Percentiles rank a stretch among this genome's conserved stretches.
phyloP scores from a whole-genome alignment of 2,888 invertebrate species.

The Hemistola chrysoprasaria region DNA sequence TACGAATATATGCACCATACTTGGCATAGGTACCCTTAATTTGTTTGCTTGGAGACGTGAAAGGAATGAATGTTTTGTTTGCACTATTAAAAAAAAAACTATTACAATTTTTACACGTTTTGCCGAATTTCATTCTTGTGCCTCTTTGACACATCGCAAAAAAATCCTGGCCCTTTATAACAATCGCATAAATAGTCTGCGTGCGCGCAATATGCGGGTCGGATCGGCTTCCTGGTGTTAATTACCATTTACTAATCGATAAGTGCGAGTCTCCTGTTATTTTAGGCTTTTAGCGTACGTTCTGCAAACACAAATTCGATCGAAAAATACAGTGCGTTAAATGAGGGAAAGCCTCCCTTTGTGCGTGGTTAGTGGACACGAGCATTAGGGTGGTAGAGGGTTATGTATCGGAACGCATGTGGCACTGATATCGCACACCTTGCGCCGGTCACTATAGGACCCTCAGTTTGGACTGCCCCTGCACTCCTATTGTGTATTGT shows the following conservation, averaged over 20 bases:
- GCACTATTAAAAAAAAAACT: no score
- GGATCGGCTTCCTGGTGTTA: conserved; percentile 48
- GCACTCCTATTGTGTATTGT: no score
- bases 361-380: conserved; percentile 47
- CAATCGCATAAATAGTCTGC: conserved; percentile 19
- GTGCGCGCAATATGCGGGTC: conserved; percentile 57
- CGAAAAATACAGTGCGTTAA: conserved; percentile 30
- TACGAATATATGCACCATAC: no score
- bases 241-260: conserved; percentile 53
- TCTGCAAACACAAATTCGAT: conserved; percentile 15
- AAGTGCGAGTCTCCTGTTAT: conserved; percentile 39
- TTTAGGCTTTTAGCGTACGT: conserved; percentile 12
- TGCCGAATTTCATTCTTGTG: no score
- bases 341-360: conserved; percentile 53
- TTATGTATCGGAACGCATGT: conserved; percentile 74
- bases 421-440: conserved; percentile 79
- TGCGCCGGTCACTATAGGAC: conserved; percentile 60
- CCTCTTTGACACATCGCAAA: no score
- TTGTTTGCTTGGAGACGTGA: no score
- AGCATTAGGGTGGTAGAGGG: conserved; percentile 46
- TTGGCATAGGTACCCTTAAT: no score
- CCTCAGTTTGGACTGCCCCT: no score
- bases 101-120: no score
- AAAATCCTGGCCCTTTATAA: no score
- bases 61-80: no score